Conservation (phyloP, 2,888 invertebrate genomes). For the Eutolmus rufibarbis region DNA sequence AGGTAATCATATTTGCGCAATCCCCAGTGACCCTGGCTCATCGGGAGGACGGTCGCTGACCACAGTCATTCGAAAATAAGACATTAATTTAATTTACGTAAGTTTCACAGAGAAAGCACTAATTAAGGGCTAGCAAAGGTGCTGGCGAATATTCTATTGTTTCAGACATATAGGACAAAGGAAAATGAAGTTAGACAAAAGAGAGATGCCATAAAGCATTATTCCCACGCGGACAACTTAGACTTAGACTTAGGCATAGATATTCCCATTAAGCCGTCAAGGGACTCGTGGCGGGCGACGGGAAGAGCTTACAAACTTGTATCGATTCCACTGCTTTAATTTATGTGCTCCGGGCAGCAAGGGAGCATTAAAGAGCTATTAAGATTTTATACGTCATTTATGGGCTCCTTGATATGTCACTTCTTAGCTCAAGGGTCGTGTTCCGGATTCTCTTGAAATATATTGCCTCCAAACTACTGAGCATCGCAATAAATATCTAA, state of each 20-base stretch:
- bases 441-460: not conserved
- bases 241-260: not conserved
- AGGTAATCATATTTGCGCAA: not conserved
- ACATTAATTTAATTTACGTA: not conserved
- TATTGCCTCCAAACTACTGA: not conserved
- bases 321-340: not conserved
- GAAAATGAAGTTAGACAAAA: not conserved
- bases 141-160: not conserved
- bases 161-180: not conserved
- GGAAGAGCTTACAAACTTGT: not conserved
- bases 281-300: not conserved
- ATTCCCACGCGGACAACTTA: not conserved
- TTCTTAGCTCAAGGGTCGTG: not conserved
- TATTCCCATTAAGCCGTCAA: not conserved
- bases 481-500: not conserved
- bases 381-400: constrained; percentile 28
- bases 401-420: constrained; percentile 3
- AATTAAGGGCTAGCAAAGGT: not conserved
- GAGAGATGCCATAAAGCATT: not conserved
- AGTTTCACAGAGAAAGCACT: not conserved
- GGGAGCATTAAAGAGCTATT: constrained; percentile 9
- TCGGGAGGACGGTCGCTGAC: not conserved
- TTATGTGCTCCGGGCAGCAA: not conserved
- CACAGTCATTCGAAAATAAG: not conserved
- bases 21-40: not conserved